Base-by-base conservation (phyloP, 2,113 vertebrate genomes). In the Athene noctua region DNA sequence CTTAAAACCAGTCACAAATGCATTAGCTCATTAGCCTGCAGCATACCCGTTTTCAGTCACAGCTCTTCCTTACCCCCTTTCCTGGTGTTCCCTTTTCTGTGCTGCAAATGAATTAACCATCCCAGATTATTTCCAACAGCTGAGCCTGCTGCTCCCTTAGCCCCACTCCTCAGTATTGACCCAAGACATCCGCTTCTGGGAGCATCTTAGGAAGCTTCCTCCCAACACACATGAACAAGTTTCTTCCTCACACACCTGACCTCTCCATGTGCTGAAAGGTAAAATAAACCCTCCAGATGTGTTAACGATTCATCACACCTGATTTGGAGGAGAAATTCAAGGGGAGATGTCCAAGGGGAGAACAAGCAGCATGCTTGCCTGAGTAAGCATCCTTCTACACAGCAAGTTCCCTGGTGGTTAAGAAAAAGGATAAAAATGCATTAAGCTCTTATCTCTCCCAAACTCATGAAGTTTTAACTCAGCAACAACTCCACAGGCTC, bases 271-370 rank as follows among this genome's bases (percentile, higher is more conserved):
- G 52, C 34, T n/a, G 54, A 44, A 83, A 81, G 52, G 57, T 40
- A 80, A 81, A 52, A 70, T 36, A 42, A 71, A 81, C 61, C 29
- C 36, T 77, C 19, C 63, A 86, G 62, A 20, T 51, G 51, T 74
- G 79, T 40, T 75, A 54, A 88, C 21, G 2, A 38, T 27, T 74
- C 29, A 54, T 27, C 38, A 44, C 34, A 25, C 18, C 0, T 0
- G 40, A 61, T 57, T 80, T 80, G 51, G 65, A 47, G 46, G 46
- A 47, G 46, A 21, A 47, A 47, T 11, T 21, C 20, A 9, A 47
- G 19, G 46, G 46, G 46, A 47, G 19, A 47, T 21, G 46, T 49
- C 78, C 27, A n/a, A 13, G 10, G 32, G 49, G 49, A 5, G 8
- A 81, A n/a, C 4, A 14, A 90, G 70, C 65, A 82, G 30, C 68